Percentiles rank a stretch among this genome's conserved stretches.
Conservation (phyloP, 2,888 invertebrate genomes). For the Polylopha cassiicola region DNA sequence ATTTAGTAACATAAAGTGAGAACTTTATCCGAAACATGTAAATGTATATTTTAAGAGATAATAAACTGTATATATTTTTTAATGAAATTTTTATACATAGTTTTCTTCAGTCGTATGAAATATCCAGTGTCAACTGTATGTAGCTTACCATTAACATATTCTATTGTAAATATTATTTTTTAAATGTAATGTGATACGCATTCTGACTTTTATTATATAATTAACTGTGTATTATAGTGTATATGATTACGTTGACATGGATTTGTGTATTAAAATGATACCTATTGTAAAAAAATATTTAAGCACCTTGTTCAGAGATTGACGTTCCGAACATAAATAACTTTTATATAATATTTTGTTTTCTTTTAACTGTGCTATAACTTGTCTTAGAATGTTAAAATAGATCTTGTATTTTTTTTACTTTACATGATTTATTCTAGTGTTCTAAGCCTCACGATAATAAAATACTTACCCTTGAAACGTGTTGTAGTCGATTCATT, state of each 20-base stretch:
- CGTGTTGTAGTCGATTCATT: too few species aligned
- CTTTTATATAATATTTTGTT: slow-evolving; percentile 57
- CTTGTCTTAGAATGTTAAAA: slow-evolving; percentile 19
- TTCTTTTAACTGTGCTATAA: slow-evolving; percentile 28
- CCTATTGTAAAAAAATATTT: slow-evolving; percentile 71
- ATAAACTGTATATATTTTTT: slow-evolving; percentile 68
- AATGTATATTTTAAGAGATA: slow-evolving; percentile 64
- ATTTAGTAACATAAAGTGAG: slow-evolving; percentile 52
- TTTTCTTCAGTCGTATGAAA: slow-evolving; percentile 60
- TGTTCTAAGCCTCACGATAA: too few species aligned
- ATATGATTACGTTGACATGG: slow-evolving; percentile 70
- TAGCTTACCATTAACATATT: slow-evolving; percentile 43
- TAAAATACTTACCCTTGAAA: too few species aligned
- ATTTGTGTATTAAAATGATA: slow-evolving; percentile 71
- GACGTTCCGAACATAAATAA: slow-evolving; percentile 71
- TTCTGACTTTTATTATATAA: slow-evolving; percentile 62
- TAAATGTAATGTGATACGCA: slow-evolving; percentile 68
- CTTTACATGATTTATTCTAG: too few species aligned
- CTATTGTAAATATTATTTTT: slow-evolving; percentile 62
- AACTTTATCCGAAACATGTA: slow-evolving; percentile 57
- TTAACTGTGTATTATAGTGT: slow-evolving; percentile 63
- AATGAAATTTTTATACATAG: slow-evolving; percentile 69
- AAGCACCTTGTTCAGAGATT: slow-evolving; percentile 71
- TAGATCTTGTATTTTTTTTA: too few species aligned
- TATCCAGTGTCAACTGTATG: slow-evolving; percentile 53